Conservation (phyloP, 2,113 vertebrate species). For the Hirundichthys speculiger region DNA sequence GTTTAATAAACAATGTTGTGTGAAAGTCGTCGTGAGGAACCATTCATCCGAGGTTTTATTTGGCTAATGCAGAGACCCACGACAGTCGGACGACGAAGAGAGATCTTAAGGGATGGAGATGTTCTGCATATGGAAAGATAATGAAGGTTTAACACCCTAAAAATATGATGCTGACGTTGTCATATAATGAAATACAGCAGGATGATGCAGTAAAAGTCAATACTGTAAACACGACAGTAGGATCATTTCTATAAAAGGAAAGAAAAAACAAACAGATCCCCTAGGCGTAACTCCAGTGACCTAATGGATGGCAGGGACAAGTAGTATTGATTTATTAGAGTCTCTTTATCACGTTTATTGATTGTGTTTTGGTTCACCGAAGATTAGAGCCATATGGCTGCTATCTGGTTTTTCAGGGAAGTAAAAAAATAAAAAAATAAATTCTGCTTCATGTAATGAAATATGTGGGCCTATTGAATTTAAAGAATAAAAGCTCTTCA, state of each 20-base stretch:
- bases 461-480: conserved; percentile 67
- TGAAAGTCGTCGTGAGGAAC: too few species aligned
- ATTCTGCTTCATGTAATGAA: conserved; percentile 61
- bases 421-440: not conserved
- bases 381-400: conserved; percentile 42
- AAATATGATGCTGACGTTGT: too few species aligned
- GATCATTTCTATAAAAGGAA: not conserved
- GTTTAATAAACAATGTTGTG: too few species aligned
- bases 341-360: conserved; percentile 66
- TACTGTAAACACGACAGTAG: too few species aligned
- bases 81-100: too few species aligned
- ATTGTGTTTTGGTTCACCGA: conserved; percentile 41
- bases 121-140: too few species aligned
- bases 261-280: conserved; percentile 5
- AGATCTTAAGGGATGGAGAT: too few species aligned
- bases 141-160: too few species aligned
- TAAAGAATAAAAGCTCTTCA: conserved; percentile 66
- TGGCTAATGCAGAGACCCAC: too few species aligned
- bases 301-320: conserved; percentile 44
- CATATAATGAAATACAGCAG: too few species aligned
- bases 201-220: too few species aligned
- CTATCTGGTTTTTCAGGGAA: conserved; percentile 21
- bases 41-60: too few species aligned
- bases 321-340: conserved; percentile 56
- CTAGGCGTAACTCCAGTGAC: not conserved